Conservation (phyloP, 2,888 invertebrate genomes). For the Cephus nigrinus region DNA sequence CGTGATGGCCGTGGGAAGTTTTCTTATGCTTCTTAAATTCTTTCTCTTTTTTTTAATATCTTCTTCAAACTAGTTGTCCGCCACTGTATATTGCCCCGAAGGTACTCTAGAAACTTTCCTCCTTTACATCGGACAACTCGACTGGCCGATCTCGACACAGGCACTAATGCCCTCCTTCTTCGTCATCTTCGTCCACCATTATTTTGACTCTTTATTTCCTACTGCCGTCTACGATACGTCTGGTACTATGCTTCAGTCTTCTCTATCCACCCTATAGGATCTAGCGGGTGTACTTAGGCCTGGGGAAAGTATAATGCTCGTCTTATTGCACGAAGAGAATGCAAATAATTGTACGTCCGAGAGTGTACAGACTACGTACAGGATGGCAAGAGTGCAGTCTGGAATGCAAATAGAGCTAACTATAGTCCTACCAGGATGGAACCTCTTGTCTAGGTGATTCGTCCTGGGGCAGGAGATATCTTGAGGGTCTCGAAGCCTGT, state of each 20-base stretch:
- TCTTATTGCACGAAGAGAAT: conserved; percentile 36
- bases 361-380: conserved; percentile 26
- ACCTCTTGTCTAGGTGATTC: not conserved
- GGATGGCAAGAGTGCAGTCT: conserved; percentile 43
- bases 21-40: not conserved
- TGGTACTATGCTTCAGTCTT: not conserved
- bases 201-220: not conserved
- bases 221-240: not conserved
- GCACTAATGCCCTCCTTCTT: not conserved
- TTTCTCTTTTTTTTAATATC: not conserved
- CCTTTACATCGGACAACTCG: not conserved
- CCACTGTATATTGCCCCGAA: not conserved
- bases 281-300: not conserved
- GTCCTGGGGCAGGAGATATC: not conserved
- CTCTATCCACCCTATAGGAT: not conserved
- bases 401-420: conserved; percentile 59
- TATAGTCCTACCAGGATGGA: conserved; percentile 13
- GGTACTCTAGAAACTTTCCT: not conserved
- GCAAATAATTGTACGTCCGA: conserved; percentile 59
- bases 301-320: conserved; percentile 1
- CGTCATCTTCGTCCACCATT: not conserved
- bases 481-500: not conserved
- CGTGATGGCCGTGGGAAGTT: not conserved
- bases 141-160: not conserved
- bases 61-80: not conserved